These are phyloP conservation scores for Ophiodon elongatus DNA, from an alignment of 2,113 vertebrate genomes.

Conservation along the genomic window DNA sequence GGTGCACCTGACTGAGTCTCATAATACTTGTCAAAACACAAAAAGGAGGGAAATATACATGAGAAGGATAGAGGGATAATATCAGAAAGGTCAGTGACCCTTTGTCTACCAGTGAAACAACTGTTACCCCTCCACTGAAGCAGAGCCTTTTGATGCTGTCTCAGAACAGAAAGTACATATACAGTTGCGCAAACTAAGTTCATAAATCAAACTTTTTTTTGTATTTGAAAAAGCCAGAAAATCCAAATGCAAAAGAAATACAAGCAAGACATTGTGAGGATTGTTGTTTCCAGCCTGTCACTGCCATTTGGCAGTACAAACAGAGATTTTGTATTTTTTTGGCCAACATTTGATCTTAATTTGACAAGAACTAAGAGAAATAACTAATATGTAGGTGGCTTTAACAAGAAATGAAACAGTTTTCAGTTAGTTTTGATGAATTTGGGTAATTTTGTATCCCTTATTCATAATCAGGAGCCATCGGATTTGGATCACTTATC, in stretches of 20 bases:
- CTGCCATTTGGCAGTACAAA: constrained; percentile 59
- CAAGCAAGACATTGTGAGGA: constrained; percentile 49
- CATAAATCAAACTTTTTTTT: constrained; percentile 21
- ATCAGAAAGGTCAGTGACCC: constrained; percentile 29
- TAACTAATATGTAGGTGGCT: constrained; percentile 58
- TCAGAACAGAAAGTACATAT: constrained; percentile 23
- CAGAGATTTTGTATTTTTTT: constrained; percentile 46
- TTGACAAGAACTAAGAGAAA: constrained; percentile 54
- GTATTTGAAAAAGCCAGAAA: constrained; percentile 28
- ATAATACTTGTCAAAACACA: constrained; percentile 72
- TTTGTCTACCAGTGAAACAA: constrained; percentile 36
- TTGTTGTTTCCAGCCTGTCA: constrained; percentile 60
- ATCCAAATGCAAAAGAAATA: constrained; percentile 25
- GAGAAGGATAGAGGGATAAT: constrained; percentile 35
- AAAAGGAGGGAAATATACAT: constrained; percentile 33
- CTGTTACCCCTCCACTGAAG: constrained; percentile 15
- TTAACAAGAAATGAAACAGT: constrained; percentile 23
- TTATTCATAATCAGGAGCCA: constrained; percentile 21
- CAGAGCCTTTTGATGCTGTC: constrained; percentile 9
- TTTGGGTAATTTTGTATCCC: constrained; percentile 16
- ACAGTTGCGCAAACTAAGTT: constrained; percentile 22
- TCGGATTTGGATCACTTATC: constrained; percentile 45
- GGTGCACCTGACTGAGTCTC: constrained; percentile 58
- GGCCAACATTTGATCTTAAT: constrained; percentile 57
- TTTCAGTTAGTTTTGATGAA: constrained; percentile 43